Evolutionary conservation across 2,797 vertebrate species (phyloP).

Genomic region (Iguana delicatissima): DNA sequence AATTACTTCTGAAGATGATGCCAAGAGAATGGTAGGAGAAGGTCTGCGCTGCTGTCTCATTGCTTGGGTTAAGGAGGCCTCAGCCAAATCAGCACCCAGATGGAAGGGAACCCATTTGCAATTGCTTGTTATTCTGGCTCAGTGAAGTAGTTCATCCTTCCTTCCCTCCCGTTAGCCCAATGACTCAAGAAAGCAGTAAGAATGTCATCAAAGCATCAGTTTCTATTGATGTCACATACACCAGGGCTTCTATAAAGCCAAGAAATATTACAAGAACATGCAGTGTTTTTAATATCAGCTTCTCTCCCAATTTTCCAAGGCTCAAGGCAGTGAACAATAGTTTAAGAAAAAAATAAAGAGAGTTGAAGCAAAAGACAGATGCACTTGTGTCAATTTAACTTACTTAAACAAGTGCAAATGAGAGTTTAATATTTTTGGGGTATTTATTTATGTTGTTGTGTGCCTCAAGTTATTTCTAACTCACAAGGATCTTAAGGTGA

Average conservation of each 20-base stretch:
- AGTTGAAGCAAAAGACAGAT: neutral
- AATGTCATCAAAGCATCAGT: conserved; percentile 21
- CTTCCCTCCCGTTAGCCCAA: conserved; percentile 37
- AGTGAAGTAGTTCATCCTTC: conserved; percentile 36
- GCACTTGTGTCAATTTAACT: neutral
- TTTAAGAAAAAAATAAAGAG: neutral
- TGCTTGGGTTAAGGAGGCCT: neutral
- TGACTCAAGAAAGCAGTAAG: conserved; percentile 38
- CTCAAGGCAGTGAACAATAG: neutral
- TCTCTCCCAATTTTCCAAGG: neutral
- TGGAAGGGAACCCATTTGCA: neutral
- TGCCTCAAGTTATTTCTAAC: too few relatives aligned
- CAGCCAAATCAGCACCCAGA: neutral
- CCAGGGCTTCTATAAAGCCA: conserved; percentile 28
- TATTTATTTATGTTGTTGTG: too few relatives aligned
- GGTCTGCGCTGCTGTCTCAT: neutral
- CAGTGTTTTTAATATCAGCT: neutral
- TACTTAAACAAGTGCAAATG: neutral
- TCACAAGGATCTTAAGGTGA: too few relatives aligned
- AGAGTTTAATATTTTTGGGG: too few relatives aligned
- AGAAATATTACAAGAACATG: conserved; percentile 24
- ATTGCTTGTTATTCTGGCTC: conserved; percentile 8
- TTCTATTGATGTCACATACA: conserved; percentile 29
- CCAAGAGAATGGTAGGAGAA: neutral
- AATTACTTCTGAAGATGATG: conserved; percentile 3